phyloP scores from a whole-genome alignment of 2,113 vertebrate species.

The Corythaixoides concolor region DNA sequence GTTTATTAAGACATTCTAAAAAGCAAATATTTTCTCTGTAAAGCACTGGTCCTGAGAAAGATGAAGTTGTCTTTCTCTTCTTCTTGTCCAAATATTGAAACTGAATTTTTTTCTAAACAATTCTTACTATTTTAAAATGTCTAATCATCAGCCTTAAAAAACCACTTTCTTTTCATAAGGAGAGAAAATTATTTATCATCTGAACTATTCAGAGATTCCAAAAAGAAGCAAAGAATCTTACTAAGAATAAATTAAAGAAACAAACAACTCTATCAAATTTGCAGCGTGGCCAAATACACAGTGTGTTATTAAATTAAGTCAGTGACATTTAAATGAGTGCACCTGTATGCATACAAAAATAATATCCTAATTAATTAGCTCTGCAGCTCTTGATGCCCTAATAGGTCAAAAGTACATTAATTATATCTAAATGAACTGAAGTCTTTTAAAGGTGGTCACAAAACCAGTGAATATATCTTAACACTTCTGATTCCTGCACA shows the following conservation, averaged over 20 bases:
- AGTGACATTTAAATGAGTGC: slow-evolving; percentile 46
- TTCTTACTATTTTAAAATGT: neutral
- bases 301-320: slow-evolving; percentile 21
- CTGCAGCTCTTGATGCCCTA: neutral
- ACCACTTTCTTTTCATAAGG: neutral
- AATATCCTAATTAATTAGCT: slow-evolving; percentile 41
- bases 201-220: neutral
- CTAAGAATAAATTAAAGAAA: slow-evolving; percentile 26
- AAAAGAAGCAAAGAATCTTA: neutral
- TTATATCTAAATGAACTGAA: slow-evolving; percentile 6
- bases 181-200: neutral
- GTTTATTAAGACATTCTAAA: neutral
- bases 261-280: neutral
- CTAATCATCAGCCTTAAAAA: neutral
- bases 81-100: neutral
- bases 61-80: neutral
- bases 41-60: neutral
- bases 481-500: neutral
- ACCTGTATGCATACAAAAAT: slow-evolving; percentile 46
- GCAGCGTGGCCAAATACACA: neutral
- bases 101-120: neutral
- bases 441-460: neutral
- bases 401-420: slow-evolving; percentile 35
- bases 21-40: neutral
- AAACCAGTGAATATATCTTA: neutral